These are phyloP conservation scores for Pygoscelis antarcticus DNA, from an alignment of 2,113 vertebrate genomes.

Conservation along the genomic window DNA sequence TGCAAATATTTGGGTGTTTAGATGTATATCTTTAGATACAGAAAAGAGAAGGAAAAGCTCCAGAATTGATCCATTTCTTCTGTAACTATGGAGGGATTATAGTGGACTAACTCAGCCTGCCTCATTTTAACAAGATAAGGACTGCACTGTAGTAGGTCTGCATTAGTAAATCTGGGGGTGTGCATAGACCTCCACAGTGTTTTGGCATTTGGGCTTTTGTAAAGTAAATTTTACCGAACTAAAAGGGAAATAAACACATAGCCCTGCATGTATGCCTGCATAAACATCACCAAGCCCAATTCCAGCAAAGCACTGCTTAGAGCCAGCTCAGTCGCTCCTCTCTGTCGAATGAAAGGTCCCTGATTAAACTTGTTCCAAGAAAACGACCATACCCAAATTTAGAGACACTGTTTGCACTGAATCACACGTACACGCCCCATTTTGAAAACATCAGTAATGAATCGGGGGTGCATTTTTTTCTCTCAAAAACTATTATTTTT, in stretches of 20 bases:
- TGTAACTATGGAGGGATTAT: not conserved
- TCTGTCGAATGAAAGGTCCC: not conserved
- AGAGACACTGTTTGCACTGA: not conserved
- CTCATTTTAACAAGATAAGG: constrained; percentile 37
- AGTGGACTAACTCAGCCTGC: not conserved
- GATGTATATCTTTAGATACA: not conserved
- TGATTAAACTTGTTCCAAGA: constrained; percentile 3
- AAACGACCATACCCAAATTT: not conserved
- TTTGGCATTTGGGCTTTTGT: not conserved
- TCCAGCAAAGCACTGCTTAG: not conserved
- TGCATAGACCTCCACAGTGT: not conserved
- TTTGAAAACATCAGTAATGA: not conserved
- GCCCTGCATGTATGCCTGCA: not conserved
- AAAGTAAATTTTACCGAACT: not conserved
- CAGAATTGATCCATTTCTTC: not conserved
- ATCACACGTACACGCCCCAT: rapidly evolving
- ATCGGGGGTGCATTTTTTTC: not conserved
- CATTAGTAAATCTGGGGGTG: not conserved
- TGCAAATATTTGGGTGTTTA: not conserved
- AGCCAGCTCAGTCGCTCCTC: not conserved
- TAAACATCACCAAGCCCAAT: not conserved
- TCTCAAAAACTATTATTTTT: not conserved
- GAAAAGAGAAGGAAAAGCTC: not conserved
- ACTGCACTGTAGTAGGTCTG: not conserved
- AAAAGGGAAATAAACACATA: not conserved